Evolutionary conservation across 2,888 invertebrate genomes (phyloP).

Genomic region (Aporophyla lueneburgensis): DNA sequence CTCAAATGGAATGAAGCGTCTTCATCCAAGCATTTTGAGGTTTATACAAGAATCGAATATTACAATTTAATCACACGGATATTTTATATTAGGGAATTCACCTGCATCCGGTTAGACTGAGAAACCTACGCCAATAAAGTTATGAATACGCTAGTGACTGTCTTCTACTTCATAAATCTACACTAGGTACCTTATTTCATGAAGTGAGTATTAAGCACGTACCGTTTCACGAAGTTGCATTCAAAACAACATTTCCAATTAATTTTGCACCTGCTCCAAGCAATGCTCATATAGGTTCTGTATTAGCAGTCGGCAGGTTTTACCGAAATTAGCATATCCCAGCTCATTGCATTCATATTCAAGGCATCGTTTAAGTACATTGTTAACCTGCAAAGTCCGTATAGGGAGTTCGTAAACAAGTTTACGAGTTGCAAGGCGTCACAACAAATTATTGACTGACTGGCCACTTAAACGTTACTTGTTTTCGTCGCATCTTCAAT

Average conservation of each 20-base stretch:
- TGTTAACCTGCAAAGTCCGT: constrained; percentile 41
- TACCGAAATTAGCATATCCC: constrained; percentile 36
- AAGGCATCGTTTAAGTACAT: constrained; percentile 35
- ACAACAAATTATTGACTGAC: constrained; percentile 41
- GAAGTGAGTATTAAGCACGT: background rate
- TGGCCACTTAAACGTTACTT: constrained; percentile 36
- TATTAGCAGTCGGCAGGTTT: constrained; percentile 23
- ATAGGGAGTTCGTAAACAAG: constrained; percentile 36
- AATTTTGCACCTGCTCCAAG: constrained; percentile 17
- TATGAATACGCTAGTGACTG: too few relatives aligned
- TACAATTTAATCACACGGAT: background rate
- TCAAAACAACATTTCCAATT: constrained; percentile 5
- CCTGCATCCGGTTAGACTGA: too few relatives aligned
- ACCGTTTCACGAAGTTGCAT: background rate
- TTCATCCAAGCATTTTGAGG: background rate
- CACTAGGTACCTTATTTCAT: background rate
- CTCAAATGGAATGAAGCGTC: background rate
- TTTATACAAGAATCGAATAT: background rate
- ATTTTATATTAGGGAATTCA: background rate
- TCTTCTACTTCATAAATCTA: background rate
- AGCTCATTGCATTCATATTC: constrained; percentile 26
- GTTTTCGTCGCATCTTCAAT: constrained; percentile 33
- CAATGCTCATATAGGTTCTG: background rate
- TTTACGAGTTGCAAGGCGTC: constrained; percentile 36
- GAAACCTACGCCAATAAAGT: too few relatives aligned